Evolutionary conservation across 2,113 vertebrate species (phyloP).

Genomic region (Apteryx mantelli): DNA sequence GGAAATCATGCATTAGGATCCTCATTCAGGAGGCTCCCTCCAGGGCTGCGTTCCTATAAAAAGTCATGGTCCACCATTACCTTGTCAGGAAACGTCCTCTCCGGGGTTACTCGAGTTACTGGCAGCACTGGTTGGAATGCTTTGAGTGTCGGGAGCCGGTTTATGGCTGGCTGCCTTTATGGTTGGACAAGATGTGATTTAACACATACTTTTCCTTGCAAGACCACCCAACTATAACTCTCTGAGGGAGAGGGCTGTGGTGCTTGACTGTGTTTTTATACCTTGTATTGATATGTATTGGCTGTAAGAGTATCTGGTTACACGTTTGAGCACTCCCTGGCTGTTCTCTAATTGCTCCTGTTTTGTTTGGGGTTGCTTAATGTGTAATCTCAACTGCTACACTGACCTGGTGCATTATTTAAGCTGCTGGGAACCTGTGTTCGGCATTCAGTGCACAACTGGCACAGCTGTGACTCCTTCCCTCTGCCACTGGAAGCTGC

Average conservation of each 20-base stretch:
- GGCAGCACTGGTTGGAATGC: background rate
- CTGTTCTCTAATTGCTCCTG: conserved; percentile 53
- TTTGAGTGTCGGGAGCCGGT: background rate
- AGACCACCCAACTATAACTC: conserved; percentile 55
- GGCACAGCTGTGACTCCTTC: conserved; percentile 52
- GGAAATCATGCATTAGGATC: background rate
- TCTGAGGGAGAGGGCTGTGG: background rate
- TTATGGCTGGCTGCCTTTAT: background rate
- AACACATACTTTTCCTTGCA: conserved; percentile 3
- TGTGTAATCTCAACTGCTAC: conserved; percentile 30
- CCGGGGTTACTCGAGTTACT: background rate
- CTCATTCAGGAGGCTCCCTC: background rate
- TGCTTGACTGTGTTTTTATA: conserved; percentile 31
- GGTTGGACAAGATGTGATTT: conserved; percentile 55
- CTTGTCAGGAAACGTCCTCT: conserved; percentile 4
- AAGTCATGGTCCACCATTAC: background rate
- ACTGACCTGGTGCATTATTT: background rate
- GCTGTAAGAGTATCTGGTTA: conserved; percentile 43
- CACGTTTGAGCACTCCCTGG: conserved; percentile 40
- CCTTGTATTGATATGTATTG: conserved; percentile 56
- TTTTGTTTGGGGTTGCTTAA: conserved; percentile 50
- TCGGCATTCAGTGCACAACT: background rate
- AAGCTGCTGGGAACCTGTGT: conserved; percentile 33
- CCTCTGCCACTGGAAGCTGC: conserved; percentile 28
- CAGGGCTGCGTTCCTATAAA: background rate